Evolutionary conservation across 2,888 invertebrate species (phyloP), one percentile per base, ranked within the genome.

Genomic region (Galeruca laticollis): DNA sequence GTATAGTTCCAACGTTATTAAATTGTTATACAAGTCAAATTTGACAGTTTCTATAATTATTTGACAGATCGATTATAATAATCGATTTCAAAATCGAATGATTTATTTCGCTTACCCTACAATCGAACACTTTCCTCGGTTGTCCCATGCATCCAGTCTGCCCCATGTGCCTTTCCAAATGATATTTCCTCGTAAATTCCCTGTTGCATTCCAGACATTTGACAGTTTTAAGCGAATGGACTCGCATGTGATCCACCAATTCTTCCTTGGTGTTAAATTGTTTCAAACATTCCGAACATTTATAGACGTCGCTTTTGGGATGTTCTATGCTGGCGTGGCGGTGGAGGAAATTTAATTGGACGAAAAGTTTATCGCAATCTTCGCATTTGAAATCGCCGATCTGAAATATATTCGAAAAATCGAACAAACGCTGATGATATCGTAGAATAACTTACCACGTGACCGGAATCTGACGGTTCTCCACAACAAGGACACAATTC

Each of bases 121-220:
- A 90, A 49, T 87, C 86, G 78, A 86, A 89, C 33, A 86, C 85
- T 62, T 88, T 87, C 68, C 86, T 85, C 43, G 88, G 82, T 2
- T 77, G 74, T 4, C 91, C 91, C 83, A 89, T 89, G 82, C 92
- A 92, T n/a, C 90, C 91, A 61, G 89, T 91, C 78, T 92, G 91
- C 49, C 88, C 84, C 81, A 92, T 87, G 79, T 93, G 93, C 18
- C 93, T 86, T 72, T 92, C 86, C 51, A 95, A 88, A 84, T 95
- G 94, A 77, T 93, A 92, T 71, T 90, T 91, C 68, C 94, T 87
- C 1, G 92, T 93, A 83, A 95, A 95, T 72, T 89, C 89, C 77
- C 90, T 90, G 33, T 89, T 87, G 80, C 94, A 95, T 67, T 89
- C 87, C 37, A 88, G 87, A 82, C 94, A 95, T 31, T 88, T 87